Evolutionary conservation across 1,140 invertebrate genomes (phyloP).

Genomic region (Melipona quadrifasciata): DNA sequence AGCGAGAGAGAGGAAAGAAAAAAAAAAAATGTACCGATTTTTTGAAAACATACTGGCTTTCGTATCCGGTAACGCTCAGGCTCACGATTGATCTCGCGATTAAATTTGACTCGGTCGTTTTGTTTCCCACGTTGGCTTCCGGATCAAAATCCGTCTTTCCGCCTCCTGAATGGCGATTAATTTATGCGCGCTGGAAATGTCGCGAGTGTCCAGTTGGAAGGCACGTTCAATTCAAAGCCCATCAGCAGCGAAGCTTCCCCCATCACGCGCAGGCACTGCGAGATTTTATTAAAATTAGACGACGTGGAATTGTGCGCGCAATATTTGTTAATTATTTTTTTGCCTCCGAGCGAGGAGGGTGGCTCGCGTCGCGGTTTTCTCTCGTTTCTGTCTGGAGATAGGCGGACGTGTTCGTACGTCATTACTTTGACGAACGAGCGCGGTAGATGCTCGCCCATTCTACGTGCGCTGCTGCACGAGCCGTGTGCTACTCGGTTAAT

Average conservation of each 20-base stretch:
- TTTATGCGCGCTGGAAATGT: neutral
- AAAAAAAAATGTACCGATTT: too few species aligned
- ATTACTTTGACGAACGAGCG: conserved; percentile 65
- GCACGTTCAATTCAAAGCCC: too few species aligned
- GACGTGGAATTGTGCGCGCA: neutral
- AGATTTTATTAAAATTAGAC: conserved; percentile 22
- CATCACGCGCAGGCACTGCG: too few species aligned
- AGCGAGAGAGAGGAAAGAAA: too few species aligned
- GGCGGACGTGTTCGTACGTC: conserved; percentile 30
- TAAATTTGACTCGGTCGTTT: too few species aligned
- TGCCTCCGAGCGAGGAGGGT: too few species aligned
- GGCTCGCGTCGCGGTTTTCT: neutral
- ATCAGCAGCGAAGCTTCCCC: neutral
- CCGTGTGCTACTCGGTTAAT: conserved; percentile 69
- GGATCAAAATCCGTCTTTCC: conserved; percentile 2
- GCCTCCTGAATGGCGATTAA: neutral
- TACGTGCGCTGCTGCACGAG: conserved; percentile 25
- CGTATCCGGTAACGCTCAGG: too few species aligned
- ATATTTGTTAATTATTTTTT: conserved; percentile 31
- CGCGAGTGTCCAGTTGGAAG: neutral
- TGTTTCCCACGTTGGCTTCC: neutral
- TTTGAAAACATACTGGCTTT: too few species aligned
- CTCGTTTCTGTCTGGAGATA: neutral
- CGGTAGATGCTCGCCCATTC: conserved; percentile 23
- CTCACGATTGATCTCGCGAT: too few species aligned